A percentile compares a stretch with the other conserved stretches of the same genome.
phyloP scores from a whole-genome alignment of 1,140 invertebrate genomes.

The Bursaphelenchus mucronatus region DNA sequence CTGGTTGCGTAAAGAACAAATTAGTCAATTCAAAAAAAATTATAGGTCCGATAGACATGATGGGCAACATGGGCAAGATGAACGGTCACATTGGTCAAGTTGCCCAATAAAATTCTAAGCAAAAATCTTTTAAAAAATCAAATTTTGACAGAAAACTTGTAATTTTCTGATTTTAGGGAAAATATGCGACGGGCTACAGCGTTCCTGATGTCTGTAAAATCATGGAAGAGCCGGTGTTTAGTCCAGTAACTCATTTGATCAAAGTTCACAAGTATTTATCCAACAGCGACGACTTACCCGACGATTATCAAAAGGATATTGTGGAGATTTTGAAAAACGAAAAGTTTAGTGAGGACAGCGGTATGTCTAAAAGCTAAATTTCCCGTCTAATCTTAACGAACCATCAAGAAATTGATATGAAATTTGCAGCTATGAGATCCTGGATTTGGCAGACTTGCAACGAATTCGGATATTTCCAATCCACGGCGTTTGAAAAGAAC shows the following conservation, averaged over 20 bases:
- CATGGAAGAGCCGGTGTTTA: slow-evolving; percentile 18
- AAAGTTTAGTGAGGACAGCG: slow-evolving; percentile 9
- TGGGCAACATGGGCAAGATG: too few species aligned
- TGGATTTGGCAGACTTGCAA: slow-evolving; percentile 94
- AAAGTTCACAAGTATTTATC: slow-evolving; percentile 24
- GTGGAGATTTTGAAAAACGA: neutral
- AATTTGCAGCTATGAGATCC: neutral
- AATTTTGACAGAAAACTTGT: neutral
- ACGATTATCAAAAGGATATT: too few species aligned
- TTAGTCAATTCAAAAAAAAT: too few species aligned
- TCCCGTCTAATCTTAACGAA: neutral
- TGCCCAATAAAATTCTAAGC: too few species aligned
- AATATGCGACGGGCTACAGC: slow-evolving; percentile 2
- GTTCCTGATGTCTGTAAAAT: slow-evolving; percentile 29
- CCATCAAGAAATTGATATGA: too few species aligned
- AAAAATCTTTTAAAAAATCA: neutral
- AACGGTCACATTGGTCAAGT: too few species aligned
- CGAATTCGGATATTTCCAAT: slow-evolving; percentile 90
- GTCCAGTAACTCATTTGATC: slow-evolving; percentile 20
- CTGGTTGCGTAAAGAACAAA: too few species aligned
- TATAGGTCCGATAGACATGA: too few species aligned
- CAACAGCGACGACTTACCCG: neutral
- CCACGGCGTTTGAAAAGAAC: slow-evolving; percentile 69
- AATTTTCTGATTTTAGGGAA: neutral
- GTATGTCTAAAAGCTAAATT: neutral